These are phyloP conservation scores for Idris sp. DNA, from an alignment of 1,140 invertebrate genomes.

Conservation along the genomic window DNA sequence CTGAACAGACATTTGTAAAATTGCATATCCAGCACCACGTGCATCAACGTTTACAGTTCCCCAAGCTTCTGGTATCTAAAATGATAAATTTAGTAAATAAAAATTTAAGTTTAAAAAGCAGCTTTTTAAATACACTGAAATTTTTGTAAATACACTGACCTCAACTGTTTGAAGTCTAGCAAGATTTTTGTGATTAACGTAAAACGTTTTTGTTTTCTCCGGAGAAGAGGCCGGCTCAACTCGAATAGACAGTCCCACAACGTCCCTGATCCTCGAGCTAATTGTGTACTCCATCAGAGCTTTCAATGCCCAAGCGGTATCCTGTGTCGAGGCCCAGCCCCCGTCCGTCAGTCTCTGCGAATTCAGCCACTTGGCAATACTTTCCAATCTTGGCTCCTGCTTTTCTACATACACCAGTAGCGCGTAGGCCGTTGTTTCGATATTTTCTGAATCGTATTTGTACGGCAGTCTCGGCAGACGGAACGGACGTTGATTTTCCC, in stretches of 20 bases:
- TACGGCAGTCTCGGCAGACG: slow-evolving; percentile 91
- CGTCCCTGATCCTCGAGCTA: slow-evolving; percentile 89
- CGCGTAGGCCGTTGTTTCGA: slow-evolving; percentile 95
- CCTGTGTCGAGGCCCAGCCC: slow-evolving; percentile 96
- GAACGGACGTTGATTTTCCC: slow-evolving; percentile 94
- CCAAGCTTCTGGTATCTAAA: slow-evolving; percentile 92
- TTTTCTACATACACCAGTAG: slow-evolving; percentile 93
- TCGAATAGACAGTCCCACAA: slow-evolving; percentile 88
- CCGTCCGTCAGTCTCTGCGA: slow-evolving; percentile 93
- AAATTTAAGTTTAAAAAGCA: too few species aligned
- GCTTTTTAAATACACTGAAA: slow-evolving; percentile 1
- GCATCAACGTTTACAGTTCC: slow-evolving; percentile 94
- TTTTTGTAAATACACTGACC: slow-evolving; percentile 72
- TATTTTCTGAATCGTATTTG: slow-evolving; percentile 93
- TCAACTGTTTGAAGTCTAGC: slow-evolving; percentile 87
- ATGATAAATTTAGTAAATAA: too few species aligned
- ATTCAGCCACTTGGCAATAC: slow-evolving; percentile 96
- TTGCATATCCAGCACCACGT: slow-evolving; percentile 93
- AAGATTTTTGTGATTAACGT: slow-evolving; percentile 86
- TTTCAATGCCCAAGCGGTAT: slow-evolving; percentile 92
- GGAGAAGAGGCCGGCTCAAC: slow-evolving; percentile 91
- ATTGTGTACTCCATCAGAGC: slow-evolving; percentile 94
- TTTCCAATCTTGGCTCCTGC: slow-evolving; percentile 85
- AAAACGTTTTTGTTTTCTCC: slow-evolving; percentile 82
- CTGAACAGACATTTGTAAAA: slow-evolving; percentile 95